Evolutionary conservation across 2,888 invertebrate genomes (phyloP).

Genomic region (Thereva unica): DNA sequence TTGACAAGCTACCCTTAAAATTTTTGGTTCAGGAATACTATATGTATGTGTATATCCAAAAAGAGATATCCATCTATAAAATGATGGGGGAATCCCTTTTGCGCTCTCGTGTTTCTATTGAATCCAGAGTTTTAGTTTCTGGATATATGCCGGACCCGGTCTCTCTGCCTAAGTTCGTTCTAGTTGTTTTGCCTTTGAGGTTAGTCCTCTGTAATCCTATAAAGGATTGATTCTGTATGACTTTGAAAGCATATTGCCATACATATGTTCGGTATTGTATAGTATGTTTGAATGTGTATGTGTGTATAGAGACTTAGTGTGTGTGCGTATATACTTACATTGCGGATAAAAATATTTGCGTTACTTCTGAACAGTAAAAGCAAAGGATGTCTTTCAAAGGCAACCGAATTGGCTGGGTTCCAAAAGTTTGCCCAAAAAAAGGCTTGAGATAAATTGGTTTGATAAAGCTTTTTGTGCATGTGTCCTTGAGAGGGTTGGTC

Average conservation of each 20-base stretch:
- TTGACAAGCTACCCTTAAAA: too few species aligned
- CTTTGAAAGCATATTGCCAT: neutral
- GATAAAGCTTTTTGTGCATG: too few species aligned
- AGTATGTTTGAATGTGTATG: neutral
- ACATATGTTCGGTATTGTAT: neutral
- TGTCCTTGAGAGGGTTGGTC: too few species aligned
- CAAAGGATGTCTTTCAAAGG: slow-evolving; percentile 10
- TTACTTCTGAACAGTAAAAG: neutral
- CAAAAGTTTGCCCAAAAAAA: slow-evolving; percentile 4
- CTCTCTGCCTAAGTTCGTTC: slow-evolving; percentile 10
- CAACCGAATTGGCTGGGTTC: slow-evolving; percentile 11
- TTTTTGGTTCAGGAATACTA: too few species aligned
- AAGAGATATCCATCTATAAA: slow-evolving; percentile 1
- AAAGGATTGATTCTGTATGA: slow-evolving; percentile 18
- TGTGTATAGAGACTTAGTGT: too few species aligned
- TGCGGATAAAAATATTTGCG: slow-evolving; percentile 4
- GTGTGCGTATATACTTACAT: too few species aligned
- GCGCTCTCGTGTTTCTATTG: too few species aligned
- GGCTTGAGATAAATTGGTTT: neutral
- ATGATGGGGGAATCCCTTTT: neutral
- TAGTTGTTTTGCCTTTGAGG: slow-evolving; percentile 23
- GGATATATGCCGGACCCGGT: too few species aligned
- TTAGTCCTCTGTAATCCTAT: slow-evolving; percentile 8
- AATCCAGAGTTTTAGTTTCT: too few species aligned
- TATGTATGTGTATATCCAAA: neutral